phyloP scores from a whole-genome alignment of 2,888 invertebrate species.

The Morpho deidamia region DNA sequence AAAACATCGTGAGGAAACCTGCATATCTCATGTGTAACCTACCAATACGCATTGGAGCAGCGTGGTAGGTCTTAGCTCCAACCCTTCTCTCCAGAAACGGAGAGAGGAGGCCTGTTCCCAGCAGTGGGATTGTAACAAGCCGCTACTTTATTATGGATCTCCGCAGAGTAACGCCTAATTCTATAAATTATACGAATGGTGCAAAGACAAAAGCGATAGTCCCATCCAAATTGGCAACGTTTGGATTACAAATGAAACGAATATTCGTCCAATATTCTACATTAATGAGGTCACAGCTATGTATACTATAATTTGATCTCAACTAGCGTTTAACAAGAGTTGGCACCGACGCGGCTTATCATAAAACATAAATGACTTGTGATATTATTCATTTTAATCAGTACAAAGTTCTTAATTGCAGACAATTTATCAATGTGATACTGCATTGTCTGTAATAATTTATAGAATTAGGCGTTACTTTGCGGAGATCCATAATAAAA shows the following conservation, averaged over 20 bases:
- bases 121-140: no score
- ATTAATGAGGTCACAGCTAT: slow-evolving; percentile 4
- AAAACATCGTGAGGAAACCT: no score
- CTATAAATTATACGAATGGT: no score
- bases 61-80: no score
- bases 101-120: no score
- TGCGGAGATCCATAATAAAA: no score
- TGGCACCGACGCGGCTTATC: not conserved
- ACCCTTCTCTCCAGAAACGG: no score
- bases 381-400: slow-evolving; percentile 2
- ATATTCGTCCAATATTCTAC: not conserved
- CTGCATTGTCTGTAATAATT: not conserved
- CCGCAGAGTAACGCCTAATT: no score
- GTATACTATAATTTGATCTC: slow-evolving; percentile 2
- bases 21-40: no score
- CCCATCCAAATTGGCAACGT: slow-evolving; percentile 4
- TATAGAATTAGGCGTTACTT: not conserved
- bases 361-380: not conserved
- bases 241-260: slow-evolving; percentile 1
- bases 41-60: no score
- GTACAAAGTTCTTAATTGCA: not conserved
- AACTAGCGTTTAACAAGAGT: not conserved
- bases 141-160: no score
- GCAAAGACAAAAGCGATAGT: not conserved
- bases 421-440: not conserved